Evolutionary conservation across 2,113 vertebrate species (phyloP), one percentile per base, ranked within the genome.

Genomic region (Odobenus rosmarus): DNA sequence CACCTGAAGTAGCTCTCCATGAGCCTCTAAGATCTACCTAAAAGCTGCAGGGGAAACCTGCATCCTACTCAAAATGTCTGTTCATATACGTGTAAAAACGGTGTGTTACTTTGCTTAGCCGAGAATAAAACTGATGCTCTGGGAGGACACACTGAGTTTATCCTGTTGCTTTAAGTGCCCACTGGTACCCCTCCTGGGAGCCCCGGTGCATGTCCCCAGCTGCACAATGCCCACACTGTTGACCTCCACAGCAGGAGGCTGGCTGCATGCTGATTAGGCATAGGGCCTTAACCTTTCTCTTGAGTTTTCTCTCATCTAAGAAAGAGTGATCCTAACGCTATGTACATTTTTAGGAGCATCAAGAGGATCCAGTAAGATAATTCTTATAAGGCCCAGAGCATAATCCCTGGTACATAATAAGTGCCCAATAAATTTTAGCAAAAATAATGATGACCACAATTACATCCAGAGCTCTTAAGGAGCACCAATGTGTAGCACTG

Each of bases 161-260:
- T 46, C 19, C n/a, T 59, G 18, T 18, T 16, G 53, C n/a, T 77
- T 36, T 13, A 39, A n/a, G 15, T 14, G 16, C 19, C 33, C 5
- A 0, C 31, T 23, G 42, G n/a, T 28, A 28, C 49, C 26, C 46
- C 0, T 33, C 24, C 4, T 13, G 51, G 39, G 21, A 18, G 24
- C 28, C 39, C 28, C 15, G 4, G n/a, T 14, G 31, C 33, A 5
- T 5, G 5, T 7, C 12, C 33, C n/a, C 42, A 8, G 13, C 9
- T 5, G 18, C 39, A 76, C 4, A 14, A 1, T 0, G 26, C 36
- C 86, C 16, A 4, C 2, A 2, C 3, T 12, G 14, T 7, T 33
- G 46, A 42, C 82, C 10, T 49, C 31, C 64, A 0, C 0, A 7
- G 5, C 7, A 7, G 16, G 76, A 33, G 10, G 5, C 9, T 23